Evolutionary conservation across 2,888 invertebrate genomes (phyloP), one percentile per base, ranked within the genome.

Genomic region (Xestia ashworthii): DNA sequence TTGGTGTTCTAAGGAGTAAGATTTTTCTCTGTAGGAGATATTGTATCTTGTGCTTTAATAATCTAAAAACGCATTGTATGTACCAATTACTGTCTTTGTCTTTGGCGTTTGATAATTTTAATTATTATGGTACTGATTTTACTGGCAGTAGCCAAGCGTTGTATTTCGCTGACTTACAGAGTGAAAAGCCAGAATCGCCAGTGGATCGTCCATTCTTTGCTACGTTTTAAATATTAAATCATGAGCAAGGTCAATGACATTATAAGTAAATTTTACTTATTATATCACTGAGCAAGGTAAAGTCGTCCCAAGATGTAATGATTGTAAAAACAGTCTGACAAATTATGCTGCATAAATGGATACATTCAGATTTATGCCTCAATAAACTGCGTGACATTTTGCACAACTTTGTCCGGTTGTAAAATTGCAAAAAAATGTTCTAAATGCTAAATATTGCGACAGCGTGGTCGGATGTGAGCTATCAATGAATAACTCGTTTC

Each of bases 371-470:
- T 68, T 46, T 16, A n/a, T 46, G 65, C 53, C 12, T 71, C 44
- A 62, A 76, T 64, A 58, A 50, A 65, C 19, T 41, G 25, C 11
- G 14, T 60, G 68, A 53, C 53, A 72, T 73, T 81, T 55, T 70
- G 41, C 80, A 80, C 66, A 84, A 84, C 3, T 55, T 41, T n/a
- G 62, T 69, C 55, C 50, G 64, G 64, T 72, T 46, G 53, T 64
- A 71, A 79, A 74, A 79, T 76, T 70, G 79, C 67, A 62, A 58
- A 62, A 60, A 71, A 80, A 71, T 44, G 44, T 38, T 67, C 38
- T 72, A 70, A 82, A 81, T 70, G 69, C 65, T 41, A 81, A 50
- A 68, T 14, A 46, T 82, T 85, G 72, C 85, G 62, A 74, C 74
- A 80, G 12, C 4, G 4, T n/a, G 44, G 14, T 72, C 69, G 65